These are phyloP conservation scores for Notothenia coriiceps DNA, from an alignment of 2,113 vertebrate species.

Conservation along the genomic window DNA sequence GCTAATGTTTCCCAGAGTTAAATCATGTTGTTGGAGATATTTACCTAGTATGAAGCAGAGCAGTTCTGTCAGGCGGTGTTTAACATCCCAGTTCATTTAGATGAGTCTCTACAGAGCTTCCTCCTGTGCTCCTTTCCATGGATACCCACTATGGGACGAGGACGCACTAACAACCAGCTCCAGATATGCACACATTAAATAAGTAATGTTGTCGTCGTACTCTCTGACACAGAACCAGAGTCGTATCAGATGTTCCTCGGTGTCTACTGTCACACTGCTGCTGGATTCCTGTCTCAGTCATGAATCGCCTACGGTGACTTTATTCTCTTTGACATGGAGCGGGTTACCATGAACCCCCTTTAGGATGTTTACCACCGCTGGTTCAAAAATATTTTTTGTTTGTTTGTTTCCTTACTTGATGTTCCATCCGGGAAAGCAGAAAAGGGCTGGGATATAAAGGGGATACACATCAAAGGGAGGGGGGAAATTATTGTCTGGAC, in stretches of 20 bases:
- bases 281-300: slow-evolving; percentile 20
- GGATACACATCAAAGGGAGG: not conserved
- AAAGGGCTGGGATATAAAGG: not conserved
- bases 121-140: not conserved
- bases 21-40: slow-evolving; percentile 1
- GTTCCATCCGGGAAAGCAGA: not conserved
- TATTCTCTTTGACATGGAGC: not conserved
- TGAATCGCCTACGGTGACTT: not conserved
- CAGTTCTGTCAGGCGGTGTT: slow-evolving; percentile 23
- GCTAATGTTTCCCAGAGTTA: slow-evolving; percentile 9
- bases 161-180: slow-evolving; percentile 23
- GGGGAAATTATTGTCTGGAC: not conserved
- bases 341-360: not conserved
- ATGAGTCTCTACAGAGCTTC: slow-evolving; percentile 10
- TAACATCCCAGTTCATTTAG: slow-evolving; percentile 18
- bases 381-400: not conserved
- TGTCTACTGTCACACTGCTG: slow-evolving; percentile 65
- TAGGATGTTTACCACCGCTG: not conserved
- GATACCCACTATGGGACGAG: slow-evolving; percentile 45
- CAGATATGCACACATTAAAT: slow-evolving; percentile 71
- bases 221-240: slow-evolving; percentile 63
- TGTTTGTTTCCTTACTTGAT: not conserved
- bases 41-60: slow-evolving; percentile 53
- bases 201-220: slow-evolving; percentile 69
- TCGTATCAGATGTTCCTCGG: slow-evolving; percentile 64